These are phyloP conservation scores for Drepanosiphum platanoidis DNA, from an alignment of 2,888 invertebrate genomes.

Conservation along the genomic window DNA sequence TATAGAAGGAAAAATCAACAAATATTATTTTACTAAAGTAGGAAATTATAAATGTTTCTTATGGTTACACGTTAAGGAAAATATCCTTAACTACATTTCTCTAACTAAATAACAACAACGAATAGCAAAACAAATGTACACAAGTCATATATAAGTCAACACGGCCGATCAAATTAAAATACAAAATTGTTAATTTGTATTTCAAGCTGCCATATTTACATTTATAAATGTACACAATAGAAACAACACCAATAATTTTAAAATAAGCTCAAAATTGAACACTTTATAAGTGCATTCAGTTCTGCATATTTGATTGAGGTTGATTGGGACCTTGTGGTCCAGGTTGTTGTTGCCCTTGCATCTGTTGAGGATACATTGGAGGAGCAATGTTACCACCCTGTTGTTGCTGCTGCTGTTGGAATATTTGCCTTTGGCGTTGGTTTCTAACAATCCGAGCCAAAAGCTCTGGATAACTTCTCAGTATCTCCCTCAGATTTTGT, in stretches of 20 bases:
- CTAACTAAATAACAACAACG: slow-evolving; percentile 61
- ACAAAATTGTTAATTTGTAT: slow-evolving; percentile 60
- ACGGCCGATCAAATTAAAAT: slow-evolving; percentile 56
- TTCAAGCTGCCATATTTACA: slow-evolving; percentile 61
- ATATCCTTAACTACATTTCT: slow-evolving; percentile 55
- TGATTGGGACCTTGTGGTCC: slow-evolving; percentile 66
- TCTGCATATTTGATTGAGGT: slow-evolving; percentile 63
- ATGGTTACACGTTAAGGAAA: slow-evolving; percentile 45
- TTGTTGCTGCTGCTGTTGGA: slow-evolving; percentile 66
- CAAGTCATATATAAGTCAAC: slow-evolving; percentile 58
- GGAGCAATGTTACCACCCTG: slow-evolving; percentile 48
- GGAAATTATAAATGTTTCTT: slow-evolving; percentile 60
- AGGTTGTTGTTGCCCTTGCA: slow-evolving; percentile 67
- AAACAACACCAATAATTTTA: slow-evolving; percentile 51
- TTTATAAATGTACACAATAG: slow-evolving; percentile 56
- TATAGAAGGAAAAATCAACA: slow-evolving; percentile 62
- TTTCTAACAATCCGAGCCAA: slow-evolving; percentile 90
- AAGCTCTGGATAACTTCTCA: slow-evolving; percentile 92
- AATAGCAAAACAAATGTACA: slow-evolving; percentile 61
- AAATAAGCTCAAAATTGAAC: slow-evolving; percentile 49
- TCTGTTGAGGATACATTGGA: slow-evolving; percentile 62
- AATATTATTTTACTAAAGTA: slow-evolving; percentile 62
- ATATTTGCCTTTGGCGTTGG: slow-evolving; percentile 70
- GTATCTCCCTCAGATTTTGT: slow-evolving; percentile 85
- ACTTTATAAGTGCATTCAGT: slow-evolving; percentile 57